These are phyloP conservation scores for Zonotrichia albicollis DNA, from an alignment of 2,797 vertebrate genomes.

Conservation along the genomic window DNA sequence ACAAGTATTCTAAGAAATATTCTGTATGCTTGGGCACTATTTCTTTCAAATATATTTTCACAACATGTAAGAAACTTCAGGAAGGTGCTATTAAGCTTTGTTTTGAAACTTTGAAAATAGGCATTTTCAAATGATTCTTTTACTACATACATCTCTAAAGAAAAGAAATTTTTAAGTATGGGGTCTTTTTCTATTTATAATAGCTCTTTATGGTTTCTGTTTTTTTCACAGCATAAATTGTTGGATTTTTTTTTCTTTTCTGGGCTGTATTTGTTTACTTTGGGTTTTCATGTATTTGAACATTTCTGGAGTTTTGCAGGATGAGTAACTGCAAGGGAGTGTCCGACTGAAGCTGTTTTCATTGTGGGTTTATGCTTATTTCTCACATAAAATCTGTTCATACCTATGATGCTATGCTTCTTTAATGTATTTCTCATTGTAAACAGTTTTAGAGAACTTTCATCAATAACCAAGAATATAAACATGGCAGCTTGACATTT, in stretches of 20 bases:
- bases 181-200: neutral
- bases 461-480: neutral
- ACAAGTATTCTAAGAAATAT: neutral
- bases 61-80: neutral
- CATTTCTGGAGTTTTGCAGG: neutral
- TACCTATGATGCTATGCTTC: neutral
- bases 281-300: neutral
- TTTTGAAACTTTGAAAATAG: neutral
- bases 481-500: neutral
- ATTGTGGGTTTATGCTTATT: neutral
- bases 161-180: neutral
- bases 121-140: neutral
- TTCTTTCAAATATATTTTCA: neutral
- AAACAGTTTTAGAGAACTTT: neutral
- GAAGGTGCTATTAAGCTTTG: neutral
- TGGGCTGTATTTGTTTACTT: conserved; percentile 3
- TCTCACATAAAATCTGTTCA: neutral
- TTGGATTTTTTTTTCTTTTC: neutral
- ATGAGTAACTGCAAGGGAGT: neutral
- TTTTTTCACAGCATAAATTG: neutral
- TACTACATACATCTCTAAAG: neutral
- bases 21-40: neutral
- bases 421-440: neutral
- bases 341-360: neutral
- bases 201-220: neutral